Evolutionary conservation across 1,140 invertebrate genomes (phyloP).

Genomic region (fruit fly (Drosophila melanogaster)): DNA sequence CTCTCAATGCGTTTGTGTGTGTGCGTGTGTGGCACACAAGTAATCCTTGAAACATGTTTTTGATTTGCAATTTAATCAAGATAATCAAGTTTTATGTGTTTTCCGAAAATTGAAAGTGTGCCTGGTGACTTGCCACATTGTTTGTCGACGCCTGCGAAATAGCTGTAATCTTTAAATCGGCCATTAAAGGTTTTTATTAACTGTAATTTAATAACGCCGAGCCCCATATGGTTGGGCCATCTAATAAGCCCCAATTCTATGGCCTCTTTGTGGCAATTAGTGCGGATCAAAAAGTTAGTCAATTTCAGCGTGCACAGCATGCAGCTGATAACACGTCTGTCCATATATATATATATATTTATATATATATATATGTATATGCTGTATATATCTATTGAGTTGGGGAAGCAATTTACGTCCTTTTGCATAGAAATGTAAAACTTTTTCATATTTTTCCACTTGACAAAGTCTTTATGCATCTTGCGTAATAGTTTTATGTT

Average conservation of each 20-base stretch:
- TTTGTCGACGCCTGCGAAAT: slow-evolving; percentile 49
- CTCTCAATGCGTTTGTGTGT: slow-evolving; percentile 8
- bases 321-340: slow-evolving; percentile 29
- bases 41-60: slow-evolving; percentile 83
- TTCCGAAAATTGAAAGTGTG: slow-evolving; percentile 81
- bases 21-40: slow-evolving; percentile 55
- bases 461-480: slow-evolving; percentile 83
- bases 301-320: slow-evolving; percentile 13
- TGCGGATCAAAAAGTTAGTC: slow-evolving; percentile 48
- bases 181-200: slow-evolving; percentile 71
- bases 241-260: slow-evolving; percentile 43
- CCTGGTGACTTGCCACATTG: slow-evolving; percentile 74
- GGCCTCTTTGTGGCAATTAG: slow-evolving; percentile 50
- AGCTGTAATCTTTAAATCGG: slow-evolving; percentile 72
- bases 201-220: slow-evolving; percentile 66
- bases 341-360: slow-evolving; percentile 1
- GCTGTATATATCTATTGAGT: slow-evolving; percentile 3
- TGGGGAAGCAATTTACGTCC: slow-evolving; percentile 60
- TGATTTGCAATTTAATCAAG: slow-evolving; percentile 83
- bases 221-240: slow-evolving; percentile 28
- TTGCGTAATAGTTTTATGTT: slow-evolving; percentile 82
- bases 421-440: slow-evolving; percentile 80
- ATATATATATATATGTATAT: slow-evolving; percentile 5
- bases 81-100: slow-evolving; percentile 83
- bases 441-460: slow-evolving; percentile 82